phyloP scores from a whole-genome alignment of 2,113 vertebrate genomes.

The Felis catus region F.catus_Fca126_mat1.0 CM031412.1:39114001-39114500 shows the following conservation, averaged over 20 bases:
- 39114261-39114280: not conserved
- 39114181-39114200: not conserved
- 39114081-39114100: not conserved
- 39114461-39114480: not conserved
- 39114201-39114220: not conserved
- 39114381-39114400: not conserved
- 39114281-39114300: not conserved
- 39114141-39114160: not conserved
- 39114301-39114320: not conserved
- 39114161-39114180: not conserved
- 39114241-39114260: not conserved
- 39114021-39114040: not conserved
- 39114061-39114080: not conserved
- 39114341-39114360: not conserved
- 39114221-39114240: not conserved
- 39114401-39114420: not conserved
- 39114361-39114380: not conserved
- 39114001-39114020: not conserved
- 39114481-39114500: conserved; percentile 52
- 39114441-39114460: too few species aligned
- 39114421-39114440: too few species aligned
- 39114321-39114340: not conserved
- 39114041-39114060: not conserved
- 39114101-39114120: not conserved
- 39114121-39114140: not conserved